Base-by-base conservation (phyloP, 1,140 invertebrate species). In the Drosophila dunni region DNA sequence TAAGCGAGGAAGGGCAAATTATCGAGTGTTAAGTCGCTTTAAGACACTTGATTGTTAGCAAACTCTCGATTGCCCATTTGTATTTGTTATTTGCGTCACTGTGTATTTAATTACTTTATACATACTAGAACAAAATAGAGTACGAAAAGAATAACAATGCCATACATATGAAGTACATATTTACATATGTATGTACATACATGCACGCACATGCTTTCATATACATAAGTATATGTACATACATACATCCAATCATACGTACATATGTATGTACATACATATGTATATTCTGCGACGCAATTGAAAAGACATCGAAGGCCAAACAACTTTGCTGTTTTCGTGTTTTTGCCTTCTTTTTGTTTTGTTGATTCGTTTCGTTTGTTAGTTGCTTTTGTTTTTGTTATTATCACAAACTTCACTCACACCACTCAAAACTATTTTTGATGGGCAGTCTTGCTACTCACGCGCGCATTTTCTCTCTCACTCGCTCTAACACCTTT, bases 261-360 rank as follows among this genome's bases (percentile, higher is more conserved):
- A 44, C 33, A 45, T 62, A 48, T 48, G 46, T 85, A 67, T 51
- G 57, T 65, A 50, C 70, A 45, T 75, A 29, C 38, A 38, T 62
- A 56, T 42, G 33, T 78, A 80, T 83, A 88, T 89, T 89, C 79
- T 88, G 84, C 83, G 83, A 88, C 83, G 83, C 83, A 88, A 88
- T 88, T 83, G 83, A 89, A 86, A 88, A 88, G 84, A 88, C 83
- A 89, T 88, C 80, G 84, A 88, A 88, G 83, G 83, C 83, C 83
- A 88, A 88, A 88, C 83, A 88, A 88, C 83, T 83, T 86, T 78
- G 83, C 73, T 57, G 78, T 88, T 83, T 88, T 67, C 40, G 40
- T 84, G 53, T 67, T 72, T 77, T 72, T 38, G 45, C 46, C 48
- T 69, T 58, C 54, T 78, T 81, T 75, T 68, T n/a, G 60, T 67